Base-by-base conservation (phyloP, 2,797 vertebrate species). In the Myripristis murdjan region DNA sequence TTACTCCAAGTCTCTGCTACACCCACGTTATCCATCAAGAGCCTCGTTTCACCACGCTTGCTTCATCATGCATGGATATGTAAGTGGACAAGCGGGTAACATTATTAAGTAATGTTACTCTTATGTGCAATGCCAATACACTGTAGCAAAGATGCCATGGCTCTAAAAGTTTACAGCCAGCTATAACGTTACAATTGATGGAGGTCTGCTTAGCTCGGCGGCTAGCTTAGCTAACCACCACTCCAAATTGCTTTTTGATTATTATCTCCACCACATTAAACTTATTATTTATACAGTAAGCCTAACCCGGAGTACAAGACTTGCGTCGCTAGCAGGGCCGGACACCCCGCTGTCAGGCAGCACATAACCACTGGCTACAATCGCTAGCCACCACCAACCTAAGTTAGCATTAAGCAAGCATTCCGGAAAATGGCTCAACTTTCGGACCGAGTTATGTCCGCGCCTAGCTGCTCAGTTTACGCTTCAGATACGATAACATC, bases 111-210 rank as follows among this genome's bases (percentile, higher is more conserved):
- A 46, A 3, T 33, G 20, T 11, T 33, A 3, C 37, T 18, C 11
- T 51, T 49, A n/a, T 23, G 58, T 0, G 47, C n/a, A 18, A 23
- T 60, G 39, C 11, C 4, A 49, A 53, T 43, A 53, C 39, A 52
- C 2, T 11, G n/a, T 16, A 68, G 43, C 48, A 64, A 62, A 71
- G 24, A 56, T 65, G 33, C 35, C 15, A 16, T 7, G 67, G 59
- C 23, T 60, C 37, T 15, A 57, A 84, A 91, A 91, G 85, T 93
- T 91, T 79, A 77, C 37, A 46, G 53, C 56, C 63, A 76, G 43
- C 47, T 60, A 44, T 49, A 39, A 41, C 14, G 55, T 14, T 22
- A 20, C 6, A 16, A 24, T 16, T 35, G 52, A 64, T 49, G 51
- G 37, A 7, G 47, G 14, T 43, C 59, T 43, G 15, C n/a, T 15